Percentiles rank a stretch among this genome's conserved stretches.
These are phyloP conservation scores for Puffinus mauretanicus DNA, from an alignment of 2,113 vertebrate genomes.

Conservation along the genomic window DNA sequence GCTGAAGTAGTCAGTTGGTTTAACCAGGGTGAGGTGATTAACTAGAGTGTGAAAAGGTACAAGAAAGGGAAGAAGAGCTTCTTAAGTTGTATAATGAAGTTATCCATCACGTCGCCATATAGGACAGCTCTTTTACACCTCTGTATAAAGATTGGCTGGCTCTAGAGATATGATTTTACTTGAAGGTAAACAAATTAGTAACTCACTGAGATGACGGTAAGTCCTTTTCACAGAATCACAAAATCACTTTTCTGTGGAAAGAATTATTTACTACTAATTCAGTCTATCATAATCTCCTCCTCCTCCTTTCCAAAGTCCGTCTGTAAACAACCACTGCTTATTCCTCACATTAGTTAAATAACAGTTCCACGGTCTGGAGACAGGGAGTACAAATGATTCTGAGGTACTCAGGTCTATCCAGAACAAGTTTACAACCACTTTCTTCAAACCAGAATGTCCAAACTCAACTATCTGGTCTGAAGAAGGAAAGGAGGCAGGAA, in stretches of 20 bases:
- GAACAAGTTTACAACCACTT: not conserved
- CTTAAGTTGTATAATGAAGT: slow-evolving; percentile 39
- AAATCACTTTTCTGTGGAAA: not conserved
- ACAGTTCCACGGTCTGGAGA: not conserved
- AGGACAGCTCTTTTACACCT: not conserved
- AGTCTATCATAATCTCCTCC: not conserved
- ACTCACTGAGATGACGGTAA: not conserved
- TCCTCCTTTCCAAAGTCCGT: not conserved
- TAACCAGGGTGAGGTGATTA: slow-evolving; percentile 11
- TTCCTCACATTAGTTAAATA: not conserved
- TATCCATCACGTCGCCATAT: slow-evolving; percentile 40
- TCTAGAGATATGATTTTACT: slow-evolving; percentile 38
- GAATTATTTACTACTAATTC: not conserved
- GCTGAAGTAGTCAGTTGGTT: not conserved
- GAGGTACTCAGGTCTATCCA: not conserved
- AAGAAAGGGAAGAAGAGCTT: slow-evolving; percentile 57
- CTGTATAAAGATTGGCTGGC: slow-evolving; percentile 18
- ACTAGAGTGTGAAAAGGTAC: slow-evolving; percentile 40
- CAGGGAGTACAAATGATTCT: not conserved
- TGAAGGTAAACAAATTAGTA: slow-evolving; percentile 56
- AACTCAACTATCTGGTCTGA: not conserved
- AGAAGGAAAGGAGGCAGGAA: not conserved
- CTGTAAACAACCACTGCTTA: not conserved
- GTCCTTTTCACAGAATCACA: not conserved
- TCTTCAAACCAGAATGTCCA: not conserved